Evolutionary conservation across 2,888 invertebrate species (phyloP).

Genomic region (Xylota segnis): DNA sequence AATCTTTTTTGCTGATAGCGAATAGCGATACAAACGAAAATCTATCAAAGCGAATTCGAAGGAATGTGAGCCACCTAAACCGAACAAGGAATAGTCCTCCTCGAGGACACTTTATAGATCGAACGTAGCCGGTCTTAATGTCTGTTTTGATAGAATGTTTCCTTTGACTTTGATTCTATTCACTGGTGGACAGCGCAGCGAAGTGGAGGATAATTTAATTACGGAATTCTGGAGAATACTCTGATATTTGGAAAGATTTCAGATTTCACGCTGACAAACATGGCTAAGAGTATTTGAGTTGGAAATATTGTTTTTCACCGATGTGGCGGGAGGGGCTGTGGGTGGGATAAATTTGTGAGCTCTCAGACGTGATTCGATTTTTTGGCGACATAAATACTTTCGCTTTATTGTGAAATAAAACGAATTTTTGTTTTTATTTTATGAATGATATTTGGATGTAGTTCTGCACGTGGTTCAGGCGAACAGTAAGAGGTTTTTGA

Average conservation of each 20-base stretch:
- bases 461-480: neutral
- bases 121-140: neutral
- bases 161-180: conserved; percentile 15
- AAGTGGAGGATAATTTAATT: conserved; percentile 7
- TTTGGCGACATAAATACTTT: neutral
- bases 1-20: conserved; percentile 5
- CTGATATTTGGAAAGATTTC: neutral
- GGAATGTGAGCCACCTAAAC: neutral
- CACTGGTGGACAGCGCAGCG: neutral
- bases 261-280: neutral
- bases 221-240: neutral
- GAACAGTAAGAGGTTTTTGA: neutral
- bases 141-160: conserved; percentile 4
- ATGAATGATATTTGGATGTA: neutral
- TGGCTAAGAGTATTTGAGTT: neutral
- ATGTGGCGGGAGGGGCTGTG: no score
- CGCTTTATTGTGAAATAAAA: conserved; percentile 5
- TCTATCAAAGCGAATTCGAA: neutral
- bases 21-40: neutral
- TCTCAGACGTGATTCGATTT: conserved; percentile 23
- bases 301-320: neutral
- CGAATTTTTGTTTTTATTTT: neutral
- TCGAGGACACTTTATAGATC: conserved; percentile 8
- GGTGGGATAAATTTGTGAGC: neutral
- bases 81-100: neutral